Evolutionary conservation across 2,888 invertebrate genomes (phyloP), one percentile per base, ranked within the genome.

Genomic region (Platycheirus rosarum): DNA sequence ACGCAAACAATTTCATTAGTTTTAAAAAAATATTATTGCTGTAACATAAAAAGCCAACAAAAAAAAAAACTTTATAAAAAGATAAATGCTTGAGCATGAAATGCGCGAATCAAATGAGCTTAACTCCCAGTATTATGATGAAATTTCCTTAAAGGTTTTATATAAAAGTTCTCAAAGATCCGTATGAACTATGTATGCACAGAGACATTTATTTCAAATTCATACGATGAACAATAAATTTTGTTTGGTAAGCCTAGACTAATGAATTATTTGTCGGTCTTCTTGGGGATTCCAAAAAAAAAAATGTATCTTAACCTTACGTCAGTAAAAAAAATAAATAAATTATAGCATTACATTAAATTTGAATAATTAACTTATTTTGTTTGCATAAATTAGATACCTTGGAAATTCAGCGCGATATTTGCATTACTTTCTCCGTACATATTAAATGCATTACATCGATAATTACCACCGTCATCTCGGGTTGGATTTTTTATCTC

Each of bases 401-500:
- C 98, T 96, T 98, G 97, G 93, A 99, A 98, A 92, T 99, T 99
- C 90, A 99, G 96, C 90, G 98, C 97, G 92, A 99, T 99, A 92
- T 99, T 99, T 88, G 99, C 99, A 93, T 99, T 99, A 93, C 98
- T 98, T 93, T 99, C 99, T 91, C 99, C 99, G 92, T 95, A 96
- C 91, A 95, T 94, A 93, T 99, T 99, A 93, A 98, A 96, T 88
- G 99, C 99, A 92, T 98, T 98, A 93, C 99, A 99, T 90, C 98
- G 95, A 93, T 99, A 99, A 92, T 97, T 97, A 87, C 99, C 99
- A 88, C 98, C 99, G 91, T 99, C 99, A 89, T 96, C 96, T 89
- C 95, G 96, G 85, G 97, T 97, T 69, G 99, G 99, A 92, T 97
- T 97, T 91, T 95, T 94, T 89, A 98, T 97, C 93, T 97, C 97